These are phyloP conservation scores for Lepidonotus clava DNA, from an alignment of 2,888 invertebrate genomes.

Conservation along the genomic window DNA sequence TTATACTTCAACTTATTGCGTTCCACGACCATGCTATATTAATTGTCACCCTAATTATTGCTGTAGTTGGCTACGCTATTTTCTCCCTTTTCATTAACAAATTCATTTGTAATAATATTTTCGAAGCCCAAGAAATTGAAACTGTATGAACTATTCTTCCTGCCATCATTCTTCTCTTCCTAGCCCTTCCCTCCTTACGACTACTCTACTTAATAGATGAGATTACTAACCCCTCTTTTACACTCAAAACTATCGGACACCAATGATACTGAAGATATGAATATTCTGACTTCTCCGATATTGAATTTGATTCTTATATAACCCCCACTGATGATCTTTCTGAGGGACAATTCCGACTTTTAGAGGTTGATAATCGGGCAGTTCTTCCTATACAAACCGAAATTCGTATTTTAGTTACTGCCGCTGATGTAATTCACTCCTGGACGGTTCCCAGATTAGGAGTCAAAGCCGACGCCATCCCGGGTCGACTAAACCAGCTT, in stretches of 20 bases:
- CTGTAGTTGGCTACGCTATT: slow-evolving; percentile 68
- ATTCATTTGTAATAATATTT: slow-evolving; percentile 59
- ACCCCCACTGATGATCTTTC: slow-evolving; percentile 69
- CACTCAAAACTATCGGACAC: slow-evolving; percentile 77
- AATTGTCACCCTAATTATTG: slow-evolving; percentile 68
- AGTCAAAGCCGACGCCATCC: slow-evolving; percentile 80
- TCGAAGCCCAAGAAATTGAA: slow-evolving; percentile 67
- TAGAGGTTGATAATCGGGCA: slow-evolving; percentile 78
- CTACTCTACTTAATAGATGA: slow-evolving; percentile 72
- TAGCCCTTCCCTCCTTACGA: slow-evolving; percentile 67
- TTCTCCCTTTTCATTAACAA: slow-evolving; percentile 60
- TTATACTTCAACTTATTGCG: slow-evolving; percentile 71
- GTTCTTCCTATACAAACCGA: slow-evolving; percentile 73
- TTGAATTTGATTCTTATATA: slow-evolving; percentile 79
- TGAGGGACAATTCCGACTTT: slow-evolving; percentile 72
- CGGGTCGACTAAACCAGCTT: slow-evolving; percentile 81
- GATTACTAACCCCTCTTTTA: slow-evolving; percentile 68
- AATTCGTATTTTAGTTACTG: slow-evolving; percentile 76
- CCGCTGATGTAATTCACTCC: slow-evolving; percentile 81
- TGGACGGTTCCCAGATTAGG: slow-evolving; percentile 79
- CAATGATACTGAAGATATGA: slow-evolving; percentile 80
- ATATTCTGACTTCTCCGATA: slow-evolving; percentile 72
- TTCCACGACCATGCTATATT: slow-evolving; percentile 75
- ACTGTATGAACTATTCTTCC: slow-evolving; percentile 71
- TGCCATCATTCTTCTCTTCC: slow-evolving; percentile 66